Conservation (phyloP, 2,797 vertebrate genomes). For the Anguilla marmorata region DNA sequence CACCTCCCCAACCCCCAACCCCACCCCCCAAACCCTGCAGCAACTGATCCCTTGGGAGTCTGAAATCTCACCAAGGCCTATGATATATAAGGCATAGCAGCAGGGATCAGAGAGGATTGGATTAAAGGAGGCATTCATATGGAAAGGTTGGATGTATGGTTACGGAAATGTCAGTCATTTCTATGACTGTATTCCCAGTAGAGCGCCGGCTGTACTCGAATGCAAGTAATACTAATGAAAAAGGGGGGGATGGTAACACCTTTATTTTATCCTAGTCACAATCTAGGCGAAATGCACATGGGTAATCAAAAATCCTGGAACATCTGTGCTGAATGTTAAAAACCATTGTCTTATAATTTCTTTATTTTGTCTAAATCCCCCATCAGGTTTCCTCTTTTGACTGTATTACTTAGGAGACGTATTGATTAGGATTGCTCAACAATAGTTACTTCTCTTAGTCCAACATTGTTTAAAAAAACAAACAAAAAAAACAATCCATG, state of each 20-base stretch:
- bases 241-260: not conserved
- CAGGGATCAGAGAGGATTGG: constrained; percentile 27
- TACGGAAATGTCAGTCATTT: constrained; percentile 49
- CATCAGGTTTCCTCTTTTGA: not conserved
- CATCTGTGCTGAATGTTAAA: not conserved
- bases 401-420: not conserved
- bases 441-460: not conserved
- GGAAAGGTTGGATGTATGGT: constrained; percentile 44
- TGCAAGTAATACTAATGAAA: not conserved
- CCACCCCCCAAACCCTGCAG: not conserved
- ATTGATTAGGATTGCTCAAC: not conserved
- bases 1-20: not conserved
- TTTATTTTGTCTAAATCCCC: not conserved
- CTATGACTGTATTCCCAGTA: not conserved
- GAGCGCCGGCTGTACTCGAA: not conserved
- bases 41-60: constrained; percentile 11
- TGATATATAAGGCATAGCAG: constrained; percentile 29
- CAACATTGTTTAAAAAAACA: not conserved
- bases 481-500: not conserved
- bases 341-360: not conserved
- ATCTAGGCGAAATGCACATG: not conserved
- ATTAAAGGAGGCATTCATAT: not conserved
- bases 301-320: not conserved
- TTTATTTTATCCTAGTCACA: not conserved
- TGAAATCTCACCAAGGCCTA: constrained; percentile 30